Evolutionary conservation across 2,113 vertebrate species (phyloP), one percentile per base, ranked within the genome.

Genomic region (Oceanodroma tethys): DNA sequence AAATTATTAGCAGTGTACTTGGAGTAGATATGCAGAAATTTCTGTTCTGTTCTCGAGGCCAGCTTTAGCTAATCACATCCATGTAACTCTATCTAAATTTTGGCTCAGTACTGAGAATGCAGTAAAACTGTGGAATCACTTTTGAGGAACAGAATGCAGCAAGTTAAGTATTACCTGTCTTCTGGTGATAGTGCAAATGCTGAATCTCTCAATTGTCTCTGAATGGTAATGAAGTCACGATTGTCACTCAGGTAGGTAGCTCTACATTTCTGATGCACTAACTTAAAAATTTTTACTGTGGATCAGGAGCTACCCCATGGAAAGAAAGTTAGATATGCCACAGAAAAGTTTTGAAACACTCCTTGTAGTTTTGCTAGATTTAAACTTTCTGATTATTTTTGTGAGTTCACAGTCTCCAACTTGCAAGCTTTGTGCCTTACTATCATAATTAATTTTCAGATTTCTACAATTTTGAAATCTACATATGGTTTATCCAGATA

Each of bases 91-190:
- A 16, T 56, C 38, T 79, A 72, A 82, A 81, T 78, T 78, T 83
- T 90, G 42, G 6, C 60, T 78, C 10, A 15, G 7, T 74, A 34
- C 62, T 66, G 29, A 52, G 38, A 43, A 30, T 30, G 15, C 14
- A 71, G 0, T 83, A 66, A 60, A 92, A 43, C 3, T 47, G 5
- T 52, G 67, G 29, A 66, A 52, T 48, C 40, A 34, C 15, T 76
- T 91, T 32, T 80, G 53, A 66, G 45, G 22, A 83, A 71, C 5
- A 67, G 20, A 45, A 40, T 62, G 56, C n/a, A 60, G 19, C 10
- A 81, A n/a, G 11, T 59, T 8, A 70, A 42, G 14, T 80, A 47
- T 71, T 78, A 58, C 20, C 5, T 55, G 1, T 0, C 0, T 53
- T 78, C 9, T 71, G 38, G 18, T 63, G 23, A 40, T 32, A 63